Percentiles rank a stretch among this genome's conserved stretches.
Evolutionary conservation across 2,797 vertebrate genomes (phyloP).

Genomic region (Scolopax rusticola): DNA sequence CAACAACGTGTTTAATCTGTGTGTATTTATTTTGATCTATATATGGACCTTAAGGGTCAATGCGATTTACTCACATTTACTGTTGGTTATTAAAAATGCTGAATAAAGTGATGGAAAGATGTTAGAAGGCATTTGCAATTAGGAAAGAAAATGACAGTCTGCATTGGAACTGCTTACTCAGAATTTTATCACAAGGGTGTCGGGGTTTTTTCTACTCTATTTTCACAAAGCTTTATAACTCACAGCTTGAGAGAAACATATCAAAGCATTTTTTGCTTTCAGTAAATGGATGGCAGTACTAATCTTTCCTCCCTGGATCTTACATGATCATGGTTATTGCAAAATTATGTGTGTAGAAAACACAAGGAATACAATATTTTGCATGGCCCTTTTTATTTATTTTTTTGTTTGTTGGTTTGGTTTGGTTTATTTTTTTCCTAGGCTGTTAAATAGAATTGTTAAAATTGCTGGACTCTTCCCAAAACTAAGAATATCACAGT

Average conservation of each 20-base stretch:
- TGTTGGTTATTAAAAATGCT: slow-evolving; percentile 78
- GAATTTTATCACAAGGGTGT: slow-evolving; percentile 64
- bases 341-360: neutral
- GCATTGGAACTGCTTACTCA: slow-evolving; percentile 69
- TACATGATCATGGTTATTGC: neutral
- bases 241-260: slow-evolving; percentile 26
- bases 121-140: slow-evolving; percentile 73
- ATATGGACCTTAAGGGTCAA: slow-evolving; percentile 73
- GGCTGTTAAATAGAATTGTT: neutral
- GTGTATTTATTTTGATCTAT: slow-evolving; percentile 74
- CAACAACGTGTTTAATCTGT: slow-evolving; percentile 71
- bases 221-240: slow-evolving; percentile 30
- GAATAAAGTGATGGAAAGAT: slow-evolving; percentile 76
- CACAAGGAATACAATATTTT: neutral
- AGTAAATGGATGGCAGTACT: neutral
- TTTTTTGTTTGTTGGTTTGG: neutral
- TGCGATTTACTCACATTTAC: slow-evolving; percentile 77
- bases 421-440: neutral
- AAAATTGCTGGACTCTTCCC: neutral
- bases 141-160: slow-evolving; percentile 68
- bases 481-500: neutral
- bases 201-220: neutral
- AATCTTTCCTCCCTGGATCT: neutral
- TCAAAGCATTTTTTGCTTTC: slow-evolving; percentile 30
- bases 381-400: neutral